These are phyloP conservation scores for Scaptodrosophila latifasciaeformis DNA, from an alignment of 2,888 invertebrate genomes.

Conservation along the genomic window DNA sequence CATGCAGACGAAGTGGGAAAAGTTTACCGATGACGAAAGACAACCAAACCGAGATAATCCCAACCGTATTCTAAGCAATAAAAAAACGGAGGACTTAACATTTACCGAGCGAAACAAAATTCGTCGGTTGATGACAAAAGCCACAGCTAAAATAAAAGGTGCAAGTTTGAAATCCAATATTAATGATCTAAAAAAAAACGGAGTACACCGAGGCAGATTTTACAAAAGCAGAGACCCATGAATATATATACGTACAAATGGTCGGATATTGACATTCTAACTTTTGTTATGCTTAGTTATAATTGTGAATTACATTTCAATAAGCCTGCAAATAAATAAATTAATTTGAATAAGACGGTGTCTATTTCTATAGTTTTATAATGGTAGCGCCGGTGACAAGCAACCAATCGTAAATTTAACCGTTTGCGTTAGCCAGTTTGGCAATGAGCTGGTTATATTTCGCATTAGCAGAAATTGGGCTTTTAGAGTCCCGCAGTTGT, in stretches of 20 bases:
- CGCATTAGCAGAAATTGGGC: slow-evolving; percentile 44
- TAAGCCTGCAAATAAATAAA: slow-evolving; percentile 56
- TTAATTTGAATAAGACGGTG: slow-evolving; percentile 47
- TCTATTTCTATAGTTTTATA: no score
- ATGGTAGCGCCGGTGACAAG: not conserved
- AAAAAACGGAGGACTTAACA: slow-evolving; percentile 26
- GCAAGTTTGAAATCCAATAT: slow-evolving; percentile 19
- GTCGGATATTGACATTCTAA: no score
- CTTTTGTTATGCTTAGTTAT: no score
- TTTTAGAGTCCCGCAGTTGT: slow-evolving; percentile 52
- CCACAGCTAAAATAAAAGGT: slow-evolving; percentile 2
- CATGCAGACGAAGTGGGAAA: slow-evolving; percentile 62
- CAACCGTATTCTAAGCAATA: slow-evolving; percentile 1
- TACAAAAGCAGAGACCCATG: no score
- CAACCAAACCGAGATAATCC: not conserved
- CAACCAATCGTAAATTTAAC: no score
- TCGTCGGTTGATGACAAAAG: slow-evolving; percentile 39
- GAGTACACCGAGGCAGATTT: slow-evolving; percentile 21
- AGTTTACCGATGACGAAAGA: slow-evolving; percentile 34
- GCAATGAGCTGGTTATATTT: slow-evolving; percentile 58
- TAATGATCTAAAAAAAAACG: slow-evolving; percentile 25
- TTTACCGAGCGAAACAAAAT: slow-evolving; percentile 49
- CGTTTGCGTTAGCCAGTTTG: slow-evolving; percentile 59
- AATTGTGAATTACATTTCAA: slow-evolving; percentile 49
- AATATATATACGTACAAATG: no score